Evolutionary conservation across 2,888 invertebrate genomes (phyloP).

Genomic region (Hemistola chrysoprasaria): DNA sequence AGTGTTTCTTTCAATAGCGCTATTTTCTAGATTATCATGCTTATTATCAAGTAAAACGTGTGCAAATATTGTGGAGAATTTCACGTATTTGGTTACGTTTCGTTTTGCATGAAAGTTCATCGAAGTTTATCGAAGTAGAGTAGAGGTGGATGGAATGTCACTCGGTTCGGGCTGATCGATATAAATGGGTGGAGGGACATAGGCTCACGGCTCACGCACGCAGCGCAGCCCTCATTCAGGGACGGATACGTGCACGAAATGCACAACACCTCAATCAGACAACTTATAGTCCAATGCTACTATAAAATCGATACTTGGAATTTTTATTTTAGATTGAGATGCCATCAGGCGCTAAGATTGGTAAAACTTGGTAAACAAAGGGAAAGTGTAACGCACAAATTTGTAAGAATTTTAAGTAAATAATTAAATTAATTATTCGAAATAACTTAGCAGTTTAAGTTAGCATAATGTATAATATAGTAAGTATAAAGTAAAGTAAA

Average conservation of each 20-base stretch:
- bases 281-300: constrained; percentile 32
- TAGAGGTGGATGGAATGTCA: constrained; percentile 17
- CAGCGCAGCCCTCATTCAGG: constrained; percentile 53
- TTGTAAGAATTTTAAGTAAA: constrained; percentile 38
- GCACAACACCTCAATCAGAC: constrained; percentile 44
- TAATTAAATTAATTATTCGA: constrained; percentile 53
- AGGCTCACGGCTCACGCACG: constrained; percentile 51
- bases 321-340: too few relatives aligned
- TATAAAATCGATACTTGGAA: constrained; percentile 37
- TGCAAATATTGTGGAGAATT: constrained; percentile 11
- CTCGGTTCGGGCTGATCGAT: constrained; percentile 39
- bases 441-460: constrained; percentile 37
- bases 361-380: neutral
- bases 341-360: too few relatives aligned
- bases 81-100: constrained; percentile 1
- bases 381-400: constrained; percentile 20
- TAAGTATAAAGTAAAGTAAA: constrained; percentile 3
- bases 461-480: neutral
- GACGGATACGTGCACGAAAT: constrained; percentile 60
- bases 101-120: constrained; percentile 6
- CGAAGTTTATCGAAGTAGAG: constrained; percentile 1
- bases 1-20: constrained; percentile 20
- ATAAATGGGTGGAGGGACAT: constrained; percentile 47
- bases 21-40: constrained; percentile 9
- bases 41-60: constrained; percentile 11